Evolutionary conservation across 2,888 invertebrate species (phyloP).

Genomic region (Trilocha varians): DNA sequence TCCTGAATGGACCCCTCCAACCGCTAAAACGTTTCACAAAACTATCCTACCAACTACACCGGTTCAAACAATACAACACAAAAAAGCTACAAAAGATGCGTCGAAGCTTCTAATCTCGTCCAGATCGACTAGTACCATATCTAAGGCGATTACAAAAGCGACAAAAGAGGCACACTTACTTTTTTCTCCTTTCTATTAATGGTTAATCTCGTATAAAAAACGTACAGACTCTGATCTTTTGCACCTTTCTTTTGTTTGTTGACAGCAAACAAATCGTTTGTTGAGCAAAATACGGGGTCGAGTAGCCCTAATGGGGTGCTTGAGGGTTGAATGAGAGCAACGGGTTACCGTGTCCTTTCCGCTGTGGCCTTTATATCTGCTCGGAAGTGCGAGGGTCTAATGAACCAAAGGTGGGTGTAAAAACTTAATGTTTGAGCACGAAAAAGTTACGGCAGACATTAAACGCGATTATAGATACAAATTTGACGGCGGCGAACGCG

Average conservation of each 20-base stretch:
- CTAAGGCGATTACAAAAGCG: constrained; percentile 59
- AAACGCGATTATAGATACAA: background rate
- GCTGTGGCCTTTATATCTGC: constrained; percentile 52
- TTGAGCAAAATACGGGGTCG: constrained; percentile 57
- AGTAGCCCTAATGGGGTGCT: constrained; percentile 50
- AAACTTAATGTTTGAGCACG: background rate
- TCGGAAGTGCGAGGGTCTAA: constrained; percentile 40
- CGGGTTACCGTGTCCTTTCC: constrained; percentile 64
- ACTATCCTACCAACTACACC: constrained; percentile 28
- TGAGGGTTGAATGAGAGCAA: constrained; percentile 62
- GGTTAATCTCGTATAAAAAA: constrained; percentile 39
- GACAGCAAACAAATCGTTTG: constrained; percentile 71
- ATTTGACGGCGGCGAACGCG: background rate
- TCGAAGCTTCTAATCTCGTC: constrained; percentile 42
- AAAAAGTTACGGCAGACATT: background rate
- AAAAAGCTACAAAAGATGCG: constrained; percentile 45
- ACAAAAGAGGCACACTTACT: constrained; percentile 53
- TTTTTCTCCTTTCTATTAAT: constrained; percentile 41
- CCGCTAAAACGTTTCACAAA: constrained; percentile 55
- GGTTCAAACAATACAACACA: constrained; percentile 34
- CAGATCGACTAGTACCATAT: constrained; percentile 52
- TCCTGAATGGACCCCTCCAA: constrained; percentile 49
- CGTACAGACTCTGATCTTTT: constrained; percentile 25
- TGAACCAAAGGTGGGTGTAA: constrained; percentile 27
- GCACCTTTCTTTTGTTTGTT: constrained; percentile 66